phyloP scores from a whole-genome alignment of 2,888 invertebrate species.

The Epinotia brunnichana region DNA sequence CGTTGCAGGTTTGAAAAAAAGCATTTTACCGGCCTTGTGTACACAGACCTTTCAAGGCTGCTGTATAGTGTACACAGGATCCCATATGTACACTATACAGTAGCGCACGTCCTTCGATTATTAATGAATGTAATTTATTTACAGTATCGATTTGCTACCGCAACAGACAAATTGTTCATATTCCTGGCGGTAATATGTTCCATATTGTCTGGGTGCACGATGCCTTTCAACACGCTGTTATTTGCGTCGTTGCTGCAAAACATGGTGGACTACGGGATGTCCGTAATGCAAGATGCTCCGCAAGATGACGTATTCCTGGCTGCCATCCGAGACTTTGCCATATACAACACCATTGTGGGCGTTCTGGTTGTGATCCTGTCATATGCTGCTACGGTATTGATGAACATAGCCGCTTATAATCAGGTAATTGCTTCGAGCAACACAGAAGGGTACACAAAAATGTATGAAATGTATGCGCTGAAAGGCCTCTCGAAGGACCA shows the following conservation, averaged over 20 bases:
- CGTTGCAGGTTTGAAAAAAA: no score
- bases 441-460: no score
- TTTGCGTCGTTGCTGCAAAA: slow-evolving; percentile 86
- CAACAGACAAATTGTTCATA: slow-evolving; percentile 83
- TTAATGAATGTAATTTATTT: slow-evolving; percentile 47
- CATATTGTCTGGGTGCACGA: slow-evolving; percentile 84
- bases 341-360: slow-evolving; percentile 86
- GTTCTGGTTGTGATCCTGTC: slow-evolving; percentile 83
- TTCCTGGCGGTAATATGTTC: slow-evolving; percentile 83
- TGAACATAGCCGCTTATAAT: slow-evolving; percentile 88
- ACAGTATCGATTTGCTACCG: slow-evolving; percentile 87
- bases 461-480: no score
- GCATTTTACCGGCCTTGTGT: no score
- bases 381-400: slow-evolving; percentile 86
- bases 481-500: no score
- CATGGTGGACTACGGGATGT: slow-evolving; percentile 83
- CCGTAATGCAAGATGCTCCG: slow-evolving; percentile 52
- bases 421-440: no score
- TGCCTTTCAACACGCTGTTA: slow-evolving; percentile 87
- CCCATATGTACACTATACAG: no score
- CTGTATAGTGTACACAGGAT: no score
- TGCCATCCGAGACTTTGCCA: slow-evolving; percentile 82
- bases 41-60: no score
- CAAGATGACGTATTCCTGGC: slow-evolving; percentile 73
- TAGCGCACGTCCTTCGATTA: no score